Evolutionary conservation across 2,888 invertebrate genomes (phyloP), one percentile per base, ranked within the genome.

Genomic region (Aquatica leii): DNA sequence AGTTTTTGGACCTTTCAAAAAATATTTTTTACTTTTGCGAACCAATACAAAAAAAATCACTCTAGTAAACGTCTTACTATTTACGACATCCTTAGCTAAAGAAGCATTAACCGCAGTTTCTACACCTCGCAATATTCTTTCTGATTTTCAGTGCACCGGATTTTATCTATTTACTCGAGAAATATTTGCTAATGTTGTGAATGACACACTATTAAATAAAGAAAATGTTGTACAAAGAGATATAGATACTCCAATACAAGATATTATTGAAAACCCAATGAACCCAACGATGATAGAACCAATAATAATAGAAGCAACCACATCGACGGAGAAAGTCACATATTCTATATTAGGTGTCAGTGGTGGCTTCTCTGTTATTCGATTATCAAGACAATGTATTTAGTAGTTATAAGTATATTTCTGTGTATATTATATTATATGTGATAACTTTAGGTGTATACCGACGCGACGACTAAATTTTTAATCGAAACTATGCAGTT

Each of bases 41-140:
- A 68, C 62, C 55, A 53, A 5, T 71, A 68, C 69, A 62, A 69
- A 59, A 37, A 52, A 53, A 67, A 51, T 41, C 49, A 71, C 43
- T 69, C 66, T 34, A 67, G 67, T 21, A 59, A 66, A 53, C 55
- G 59, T 2, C 63, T 70, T 59, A 58, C 59, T 9, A 70, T 70
- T 48, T 67, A 69, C 49, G 65, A 69, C 67, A 6, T 37, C 49
- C 11, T 62, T 69, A 31, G 57, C 68, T 18, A 51, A 48, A 40
- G 21, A 9, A 12, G 55, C 59, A 18, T 20, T 57, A 17, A 49
- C 62, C 14, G 14, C 49, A 9, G 62, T 52, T 9, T 9, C 31
- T 11, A 58, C 62, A 21, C 50, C 24, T 9, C 9, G 8, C 6
- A 62, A 62, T 41, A 57, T 62, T 31, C n/a, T 40, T 12, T 9